phyloP scores from a whole-genome alignment of 2,797 vertebrate species.

The Margarornis squamiger region DNA sequence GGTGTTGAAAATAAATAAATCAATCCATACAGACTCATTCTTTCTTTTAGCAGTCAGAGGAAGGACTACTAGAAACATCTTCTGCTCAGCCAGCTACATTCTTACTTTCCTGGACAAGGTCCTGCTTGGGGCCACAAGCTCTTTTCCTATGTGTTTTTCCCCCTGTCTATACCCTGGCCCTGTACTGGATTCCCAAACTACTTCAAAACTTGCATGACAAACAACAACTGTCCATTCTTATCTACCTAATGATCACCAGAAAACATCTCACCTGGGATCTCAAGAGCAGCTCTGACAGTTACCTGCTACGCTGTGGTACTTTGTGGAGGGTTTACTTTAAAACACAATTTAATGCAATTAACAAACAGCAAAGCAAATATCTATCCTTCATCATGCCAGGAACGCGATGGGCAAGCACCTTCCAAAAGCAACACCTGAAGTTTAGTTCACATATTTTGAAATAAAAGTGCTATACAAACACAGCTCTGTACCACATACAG shows the following conservation, averaged over 20 bases:
- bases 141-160: neutral
- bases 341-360: neutral
- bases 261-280: neutral
- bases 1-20: neutral
- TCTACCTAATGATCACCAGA: neutral
- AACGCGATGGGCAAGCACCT: neutral
- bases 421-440: neutral
- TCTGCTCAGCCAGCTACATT: neutral
- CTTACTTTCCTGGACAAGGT: neutral
- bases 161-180: neutral
- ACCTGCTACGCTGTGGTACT: neutral
- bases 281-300: neutral
- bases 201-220: neutral
- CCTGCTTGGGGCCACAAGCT: neutral
- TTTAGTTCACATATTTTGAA: neutral
- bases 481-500: neutral
- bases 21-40: neutral
- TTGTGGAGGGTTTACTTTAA: neutral
- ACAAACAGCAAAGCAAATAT: neutral
- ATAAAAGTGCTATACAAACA: neutral
- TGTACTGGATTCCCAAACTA: neutral
- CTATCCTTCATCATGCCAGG: neutral
- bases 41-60: neutral
- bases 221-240: neutral
- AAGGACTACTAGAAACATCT: neutral